Base-by-base conservation (phyloP, 1,140 invertebrate species). In the Conus betulinus region DNA sequence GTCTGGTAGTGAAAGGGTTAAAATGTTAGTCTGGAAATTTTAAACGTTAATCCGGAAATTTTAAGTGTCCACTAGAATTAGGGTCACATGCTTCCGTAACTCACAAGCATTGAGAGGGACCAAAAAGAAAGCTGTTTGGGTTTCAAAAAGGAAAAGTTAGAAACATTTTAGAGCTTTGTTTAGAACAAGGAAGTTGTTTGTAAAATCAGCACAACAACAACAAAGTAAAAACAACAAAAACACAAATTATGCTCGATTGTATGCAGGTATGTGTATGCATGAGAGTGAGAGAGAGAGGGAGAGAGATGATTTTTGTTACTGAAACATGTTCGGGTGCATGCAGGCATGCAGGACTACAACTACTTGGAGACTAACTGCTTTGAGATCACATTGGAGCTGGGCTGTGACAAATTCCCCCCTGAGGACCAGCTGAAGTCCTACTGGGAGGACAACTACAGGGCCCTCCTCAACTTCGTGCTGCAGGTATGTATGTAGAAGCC, bases 301-400 rank as follows among this genome's bases (percentile, higher is more conserved):
- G 60, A 63, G 60, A 13, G 60, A 78, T 78, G 27, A n/a, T 78
- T 78, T 78, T 63, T 17, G n/a, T 10, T 60, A 8, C 25, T 11
- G n/a, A 17, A 53, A 15, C 13, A 82, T 84, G 97, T 97, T 93
- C 91, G 78, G 78, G 39, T 52, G 81, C 51, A 82, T 91, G 53
- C 79, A 95, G 98, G 98, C 82, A 99, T 99, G 98, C 99, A 99
- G 96, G 99, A 99, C 94, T 99, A 98, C 95, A 99, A 99, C 95
- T 99, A 99, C 94, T 97, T 99, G 52, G 98, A 98, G 97, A 98
- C 98, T 93, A 99, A 99, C 84, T 99, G 98, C 94, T 99, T 99
- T 98, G 99, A 99, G 96, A 97, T 99, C 23, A 99, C 99, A 0
- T 95, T 99, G 82, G 99, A 99, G 95, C 97, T 99, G 78, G 99